Evolutionary conservation across 2,888 invertebrate species (phyloP).

Genomic region (Spilosoma lubricipeda): DNA sequence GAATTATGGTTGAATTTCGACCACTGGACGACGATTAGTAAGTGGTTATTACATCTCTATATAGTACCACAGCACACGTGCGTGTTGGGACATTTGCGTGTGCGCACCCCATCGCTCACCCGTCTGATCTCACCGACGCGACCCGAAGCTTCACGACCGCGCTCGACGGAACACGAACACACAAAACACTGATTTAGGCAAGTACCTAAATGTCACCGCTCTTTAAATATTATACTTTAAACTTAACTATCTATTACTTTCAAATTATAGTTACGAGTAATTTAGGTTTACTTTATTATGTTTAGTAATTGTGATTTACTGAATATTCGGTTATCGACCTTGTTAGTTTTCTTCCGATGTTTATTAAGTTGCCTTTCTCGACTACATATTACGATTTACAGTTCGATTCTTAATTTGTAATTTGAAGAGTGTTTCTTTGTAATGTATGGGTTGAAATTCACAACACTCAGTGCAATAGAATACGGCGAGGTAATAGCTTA

Average conservation of each 20-base stretch:
- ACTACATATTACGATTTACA: neutral
- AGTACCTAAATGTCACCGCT: constrained; percentile 41
- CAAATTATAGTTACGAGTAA: constrained; percentile 19
- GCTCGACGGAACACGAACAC: constrained; percentile 1
- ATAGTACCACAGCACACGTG: constrained; percentile 66
- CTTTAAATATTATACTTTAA: constrained; percentile 16
- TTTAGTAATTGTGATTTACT: constrained; percentile 18
- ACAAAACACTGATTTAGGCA: constrained; percentile 12
- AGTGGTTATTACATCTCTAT: constrained; percentile 58
- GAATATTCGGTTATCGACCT: neutral
- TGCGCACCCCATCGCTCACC: constrained; percentile 70
- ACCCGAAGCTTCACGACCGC: constrained; percentile 6
- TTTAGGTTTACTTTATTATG: constrained; percentile 9
- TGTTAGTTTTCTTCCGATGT: neutral
- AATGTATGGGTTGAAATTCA: no score
- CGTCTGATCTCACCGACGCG: constrained; percentile 69
- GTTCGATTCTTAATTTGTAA: neutral
- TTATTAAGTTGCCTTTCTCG: neutral
- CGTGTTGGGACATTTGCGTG: constrained; percentile 80
- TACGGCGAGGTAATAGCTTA: no score
- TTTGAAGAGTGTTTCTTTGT: neutral
- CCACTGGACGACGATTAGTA: no score
- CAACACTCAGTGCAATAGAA: no score
- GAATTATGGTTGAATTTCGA: no score
- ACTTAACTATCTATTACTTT: constrained; percentile 4